These are phyloP conservation scores for Austrofundulus limnaeus DNA, from an alignment of 2,113 vertebrate genomes.

Conservation along the genomic window DNA sequence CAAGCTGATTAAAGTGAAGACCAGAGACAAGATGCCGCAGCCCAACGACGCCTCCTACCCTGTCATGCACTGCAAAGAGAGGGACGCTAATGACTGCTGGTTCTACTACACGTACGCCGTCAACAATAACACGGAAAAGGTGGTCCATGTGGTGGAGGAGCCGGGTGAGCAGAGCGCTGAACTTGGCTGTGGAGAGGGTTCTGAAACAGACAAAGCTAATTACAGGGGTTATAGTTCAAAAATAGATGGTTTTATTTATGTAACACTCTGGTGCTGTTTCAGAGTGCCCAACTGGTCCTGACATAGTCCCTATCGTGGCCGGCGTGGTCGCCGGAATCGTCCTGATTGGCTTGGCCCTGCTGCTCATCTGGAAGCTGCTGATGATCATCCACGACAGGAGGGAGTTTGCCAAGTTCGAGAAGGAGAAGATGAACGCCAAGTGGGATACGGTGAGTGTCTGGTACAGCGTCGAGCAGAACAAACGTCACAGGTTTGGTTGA, in stretches of 20 bases:
- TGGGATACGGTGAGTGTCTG: slow-evolving; percentile 92
- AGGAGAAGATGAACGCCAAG: slow-evolving; percentile 98
- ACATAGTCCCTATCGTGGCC: slow-evolving; percentile 96
- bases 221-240: slow-evolving; percentile 24
- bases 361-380: slow-evolving; percentile 97
- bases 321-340: slow-evolving; percentile 98
- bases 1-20: slow-evolving; percentile 78
- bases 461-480: background rate
- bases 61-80: slow-evolving; percentile 93
- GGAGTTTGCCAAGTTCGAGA: slow-evolving; percentile 98
- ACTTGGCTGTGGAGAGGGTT: background rate
- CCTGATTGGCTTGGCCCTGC: slow-evolving; percentile 92
- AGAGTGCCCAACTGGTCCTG: slow-evolving; percentile 95
- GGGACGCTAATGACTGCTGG: slow-evolving; percentile 96
- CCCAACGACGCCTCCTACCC: slow-evolving; percentile 83
- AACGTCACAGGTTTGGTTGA: slow-evolving; percentile 13
- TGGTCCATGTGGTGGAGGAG: slow-evolving; percentile 83
- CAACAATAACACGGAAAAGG: slow-evolving; percentile 81
- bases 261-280: too few species aligned
- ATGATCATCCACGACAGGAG: slow-evolving; percentile 98
- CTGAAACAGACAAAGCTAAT: slow-evolving; percentile 24
- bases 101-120: slow-evolving; percentile 94
- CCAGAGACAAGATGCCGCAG: slow-evolving; percentile 86
- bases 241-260: slow-evolving; percentile 51
- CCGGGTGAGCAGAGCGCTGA: slow-evolving; percentile 82